Percentiles rank a stretch among this genome's conserved stretches.
Conservation (phyloP, 2,797 vertebrate genomes). For the Mormyrus hasselquistii region DNA sequence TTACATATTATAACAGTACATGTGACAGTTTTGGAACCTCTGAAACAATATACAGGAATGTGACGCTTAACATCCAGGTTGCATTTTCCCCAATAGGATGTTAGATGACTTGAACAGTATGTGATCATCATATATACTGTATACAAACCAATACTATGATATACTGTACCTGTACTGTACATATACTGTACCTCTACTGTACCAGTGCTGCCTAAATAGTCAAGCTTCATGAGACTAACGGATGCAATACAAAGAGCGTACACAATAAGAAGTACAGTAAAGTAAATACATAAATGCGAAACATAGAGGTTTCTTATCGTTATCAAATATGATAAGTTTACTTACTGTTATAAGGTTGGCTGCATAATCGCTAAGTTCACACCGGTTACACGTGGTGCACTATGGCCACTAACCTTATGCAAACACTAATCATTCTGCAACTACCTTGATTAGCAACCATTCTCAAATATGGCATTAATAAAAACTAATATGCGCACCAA, state of each 20-base stretch:
- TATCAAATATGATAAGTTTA: not conserved
- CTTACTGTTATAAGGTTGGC: not conserved
- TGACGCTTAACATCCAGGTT: not conserved
- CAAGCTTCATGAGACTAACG: not conserved
- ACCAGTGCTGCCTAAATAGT: not conserved
- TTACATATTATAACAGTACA: not conserved
- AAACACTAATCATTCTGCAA: not conserved
- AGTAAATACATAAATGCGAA: not conserved
- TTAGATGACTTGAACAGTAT: not conserved
- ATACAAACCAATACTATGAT: not conserved
- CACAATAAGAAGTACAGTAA: not conserved
- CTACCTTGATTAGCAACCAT: not conserved
- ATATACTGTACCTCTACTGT: not conserved
- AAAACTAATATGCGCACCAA: not conserved
- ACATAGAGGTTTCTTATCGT: not conserved
- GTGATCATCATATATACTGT: not conserved
- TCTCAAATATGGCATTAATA: not conserved
- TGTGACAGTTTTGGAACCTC: not conserved
- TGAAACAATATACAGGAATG: not conserved
- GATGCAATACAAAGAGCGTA: not conserved
- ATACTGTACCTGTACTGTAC: not conserved
- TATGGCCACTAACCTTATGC: not conserved
- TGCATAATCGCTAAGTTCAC: not conserved
- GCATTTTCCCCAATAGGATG: not conserved
- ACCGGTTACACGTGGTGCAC: not conserved